Base-by-base conservation (phyloP, 2,888 invertebrate species). In the Torymus tubicola region DNA sequence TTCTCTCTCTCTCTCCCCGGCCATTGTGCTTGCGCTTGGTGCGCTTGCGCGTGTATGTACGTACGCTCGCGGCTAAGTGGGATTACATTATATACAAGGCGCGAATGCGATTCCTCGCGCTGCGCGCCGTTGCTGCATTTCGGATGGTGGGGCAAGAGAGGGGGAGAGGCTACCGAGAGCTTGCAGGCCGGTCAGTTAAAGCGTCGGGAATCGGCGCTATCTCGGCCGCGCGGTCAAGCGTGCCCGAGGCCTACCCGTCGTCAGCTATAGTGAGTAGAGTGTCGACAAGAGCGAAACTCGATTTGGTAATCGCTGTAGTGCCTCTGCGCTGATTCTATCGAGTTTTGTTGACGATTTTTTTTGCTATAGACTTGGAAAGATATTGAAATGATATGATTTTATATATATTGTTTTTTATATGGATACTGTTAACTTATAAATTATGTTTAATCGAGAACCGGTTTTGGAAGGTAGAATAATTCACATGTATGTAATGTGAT, bases 191-290 rank as follows among this genome's bases (percentile, higher is more conserved):
- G 52, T 42, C 58, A 57, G 50, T 65, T 53, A 65, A 65, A 64
- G 65, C 75, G 21, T 8, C 31, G 31, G 21, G 42, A 71, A 76
- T 80, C 71, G 60, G 58, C 70, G 65, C 53, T 67, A 80, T 80
- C 67, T 75, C 55, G 53, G 31, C 31, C 31, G 31, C 31, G 31
- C 31, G 31, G 2, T 8, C 31, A 31, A 31, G 31, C 31, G 31
- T 31, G 31, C 31, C 31, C 31, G 31, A 64, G 12, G 42, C 60
- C 55, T 21, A 24, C 24, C 61, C 50, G 52, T 2, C 24, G 24
- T 31, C 21, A 24, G 16, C 50, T 60, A 53, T 14, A 14, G 60
- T n/a, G 16, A 0, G 12, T 11, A 60, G 63, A 53, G 12, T 68
- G 13, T 65, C 21, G n/a, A 21, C 3, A 24, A 31, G 1, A 31